phyloP scores from a whole-genome alignment of 2,113 vertebrate species.

The Dromas ardeola region DNA sequence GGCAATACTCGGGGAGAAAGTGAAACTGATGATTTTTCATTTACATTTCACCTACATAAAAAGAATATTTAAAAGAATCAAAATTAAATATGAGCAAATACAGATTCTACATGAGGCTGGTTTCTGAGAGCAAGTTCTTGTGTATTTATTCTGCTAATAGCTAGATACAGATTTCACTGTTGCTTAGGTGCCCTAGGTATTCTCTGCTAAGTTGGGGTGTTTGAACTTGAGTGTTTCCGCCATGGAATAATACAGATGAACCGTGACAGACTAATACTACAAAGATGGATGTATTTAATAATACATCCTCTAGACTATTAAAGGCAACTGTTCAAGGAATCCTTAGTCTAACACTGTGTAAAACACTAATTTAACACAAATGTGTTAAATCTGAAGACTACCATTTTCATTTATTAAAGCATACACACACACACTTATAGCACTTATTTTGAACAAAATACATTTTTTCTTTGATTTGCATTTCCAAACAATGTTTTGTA shows the following conservation, averaged over 20 bases:
- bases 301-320: neutral
- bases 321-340: neutral
- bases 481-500: neutral
- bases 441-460: fast-evolving
- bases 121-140: neutral
- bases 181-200: neutral
- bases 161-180: neutral
- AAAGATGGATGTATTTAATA: neutral
- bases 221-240: neutral
- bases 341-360: neutral
- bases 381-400: neutral
- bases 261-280: neutral
- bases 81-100: neutral
- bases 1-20: neutral
- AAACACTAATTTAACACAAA: neutral
- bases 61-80: neutral
- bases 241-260: neutral
- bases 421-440: neutral
- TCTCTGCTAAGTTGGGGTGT: neutral
- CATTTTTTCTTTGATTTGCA: neutral
- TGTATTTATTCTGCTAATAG: neutral
- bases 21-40: neutral
- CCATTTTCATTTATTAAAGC: neutral
- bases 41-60: neutral
- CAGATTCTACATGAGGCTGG: neutral